Base-by-base conservation (phyloP, 1,140 invertebrate species). In the Micrasema minimum region DNA sequence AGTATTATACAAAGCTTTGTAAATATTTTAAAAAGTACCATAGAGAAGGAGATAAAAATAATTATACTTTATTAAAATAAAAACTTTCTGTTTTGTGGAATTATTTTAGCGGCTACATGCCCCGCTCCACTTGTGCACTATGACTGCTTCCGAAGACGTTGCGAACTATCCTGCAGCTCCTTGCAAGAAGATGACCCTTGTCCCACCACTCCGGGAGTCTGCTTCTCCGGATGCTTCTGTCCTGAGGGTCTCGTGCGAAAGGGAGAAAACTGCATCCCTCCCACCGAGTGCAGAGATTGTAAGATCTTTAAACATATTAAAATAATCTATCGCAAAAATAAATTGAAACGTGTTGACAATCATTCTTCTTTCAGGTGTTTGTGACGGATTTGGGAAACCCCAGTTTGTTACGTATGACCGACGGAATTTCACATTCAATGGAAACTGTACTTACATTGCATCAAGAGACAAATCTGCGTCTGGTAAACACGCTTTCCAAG, bases 201-300 rank as follows among this genome's bases (percentile, higher is more conserved):
- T 76, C 87, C 90, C 0, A 72, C 82, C 20, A 82, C 88, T 43
- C 82, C 87, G 0, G 87, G 88, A 10, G 83, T 87, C 11, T 95
- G 93, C 78, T 92, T 92, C 78, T 86, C 91, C 0, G 93, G 93
- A 37, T 95, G 93, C 80, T 95, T 93, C 80, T 95, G 93, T 77
- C 92, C 93, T 0, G 88, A 91, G 46, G 93, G 92, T 48, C 86
- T 87, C 18, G 89, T 95, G 0, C 83, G 91, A 0, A 88, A 90
- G 75, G 90, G 87, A 6, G 86, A 92, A 6, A 79, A 82, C 4
- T 95, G 93, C 76, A 85, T 95, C 0, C 83, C 86, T 50, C 90
- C 92, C 0, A 81, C 85, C 0, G 88, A 90, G 31, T 95, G 93
- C 76, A 83, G 89, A 61, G 91, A 95, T 79, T 94, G 93, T 87